Conservation (phyloP, 2,797 vertebrate genomes). For the Neomorphus geoffroyi region DNA sequence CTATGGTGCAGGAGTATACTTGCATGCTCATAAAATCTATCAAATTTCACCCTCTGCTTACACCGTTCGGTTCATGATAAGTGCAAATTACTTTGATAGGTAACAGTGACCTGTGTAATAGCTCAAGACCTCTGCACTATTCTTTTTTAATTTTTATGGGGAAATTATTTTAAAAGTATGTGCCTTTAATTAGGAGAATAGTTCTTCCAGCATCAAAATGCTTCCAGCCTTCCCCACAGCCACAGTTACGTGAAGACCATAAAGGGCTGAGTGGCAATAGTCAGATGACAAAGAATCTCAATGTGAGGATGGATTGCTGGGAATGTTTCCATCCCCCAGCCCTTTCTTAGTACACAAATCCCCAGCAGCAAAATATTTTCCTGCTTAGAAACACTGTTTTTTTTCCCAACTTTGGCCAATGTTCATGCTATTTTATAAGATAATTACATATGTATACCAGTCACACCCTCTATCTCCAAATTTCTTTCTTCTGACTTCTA, state of each 20-base stretch:
- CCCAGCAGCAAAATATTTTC: constrained; percentile 46
- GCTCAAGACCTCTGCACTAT: background rate
- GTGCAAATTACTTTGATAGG: background rate
- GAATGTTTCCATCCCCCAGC: constrained; percentile 14
- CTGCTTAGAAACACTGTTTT: constrained; percentile 8
- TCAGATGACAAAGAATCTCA: constrained; percentile 7
- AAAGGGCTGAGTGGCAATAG: background rate
- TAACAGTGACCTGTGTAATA: background rate
- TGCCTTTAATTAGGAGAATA: background rate
- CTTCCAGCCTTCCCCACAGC: background rate
- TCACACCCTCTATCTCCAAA: background rate
- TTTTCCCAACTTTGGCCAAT: background rate
- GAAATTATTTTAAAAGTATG: background rate
- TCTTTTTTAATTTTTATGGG: background rate
- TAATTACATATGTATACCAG: background rate
- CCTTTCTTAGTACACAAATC: constrained; percentile 17
- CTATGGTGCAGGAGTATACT: accelerated
- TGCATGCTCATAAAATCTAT: background rate
- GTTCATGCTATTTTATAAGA: constrained; percentile 1
- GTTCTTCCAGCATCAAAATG: background rate
- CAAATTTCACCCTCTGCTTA: background rate
- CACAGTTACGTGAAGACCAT: background rate
- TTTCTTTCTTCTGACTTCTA: constrained; percentile 5
- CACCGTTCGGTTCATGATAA: background rate
- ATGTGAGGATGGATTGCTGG: background rate